Evolutionary conservation across 2,888 invertebrate species (phyloP).

Genomic region (Melanostoma mellinum): DNA sequence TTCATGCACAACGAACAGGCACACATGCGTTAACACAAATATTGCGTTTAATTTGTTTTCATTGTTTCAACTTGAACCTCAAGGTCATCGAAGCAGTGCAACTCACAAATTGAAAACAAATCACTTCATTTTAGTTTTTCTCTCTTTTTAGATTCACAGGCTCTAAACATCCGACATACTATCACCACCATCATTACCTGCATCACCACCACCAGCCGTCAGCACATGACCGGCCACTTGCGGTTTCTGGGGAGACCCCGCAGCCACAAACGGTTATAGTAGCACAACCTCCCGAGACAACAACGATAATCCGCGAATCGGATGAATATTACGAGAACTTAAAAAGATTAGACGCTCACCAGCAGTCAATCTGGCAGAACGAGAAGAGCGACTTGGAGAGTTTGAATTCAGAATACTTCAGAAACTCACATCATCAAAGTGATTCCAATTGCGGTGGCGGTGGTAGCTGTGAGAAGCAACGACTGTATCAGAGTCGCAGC

Average conservation of each 20-base stretch:
- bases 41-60: constrained; percentile 44
- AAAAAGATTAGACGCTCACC: constrained; percentile 80
- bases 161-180: constrained; percentile 72
- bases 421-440: constrained; percentile 81
- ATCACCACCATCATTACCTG: constrained; percentile 75
- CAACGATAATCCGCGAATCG: constrained; percentile 76
- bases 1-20: constrained; percentile 49
- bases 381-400: constrained; percentile 82
- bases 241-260: constrained; percentile 53
- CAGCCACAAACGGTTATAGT: constrained; percentile 62
- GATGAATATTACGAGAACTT: constrained; percentile 81
- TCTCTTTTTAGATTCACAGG: constrained; percentile 58
- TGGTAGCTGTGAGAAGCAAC: constrained; percentile 76
- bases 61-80: constrained; percentile 56
- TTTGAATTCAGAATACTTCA: constrained; percentile 82
- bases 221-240: constrained; percentile 73
- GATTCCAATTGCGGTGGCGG: constrained; percentile 71
- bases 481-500: constrained; percentile 77
- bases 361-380: constrained; percentile 81
- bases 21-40: not conserved
- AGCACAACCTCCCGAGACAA: constrained; percentile 66
- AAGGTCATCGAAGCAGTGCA: constrained; percentile 46
- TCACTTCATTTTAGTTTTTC: constrained; percentile 25
- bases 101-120: constrained; percentile 17
- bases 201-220: constrained; percentile 65